Evolutionary conservation across 2,113 vertebrate species (phyloP), one percentile per base, ranked within the genome.

Genomic region (Sander vitreus): DNA sequence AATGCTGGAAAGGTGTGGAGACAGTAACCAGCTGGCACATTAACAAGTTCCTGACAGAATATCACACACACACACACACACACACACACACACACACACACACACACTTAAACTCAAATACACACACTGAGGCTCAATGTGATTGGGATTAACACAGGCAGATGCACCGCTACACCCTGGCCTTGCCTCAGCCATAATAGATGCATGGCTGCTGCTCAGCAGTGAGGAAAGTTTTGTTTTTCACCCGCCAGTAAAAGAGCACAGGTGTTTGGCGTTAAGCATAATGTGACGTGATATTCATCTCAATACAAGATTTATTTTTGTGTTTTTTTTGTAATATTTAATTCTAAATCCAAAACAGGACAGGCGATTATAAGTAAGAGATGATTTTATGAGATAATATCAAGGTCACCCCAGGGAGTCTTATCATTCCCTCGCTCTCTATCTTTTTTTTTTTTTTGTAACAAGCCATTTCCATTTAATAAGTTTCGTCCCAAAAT

Each of bases 11-110:
- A 90, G 88, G 84, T 91, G 84, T 78, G 83, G 84, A 89, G 92
- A 95, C 92, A 90, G 90, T 83, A 80, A 93, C 71, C 93, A 93
- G 91, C 90, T 93, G 94, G 92, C 79, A 65, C 84, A 92, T 89
- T 92, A 93, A 92, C 91, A 91, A 92, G 92, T 87, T 87, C 76
- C 84, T 91, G 89, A 93, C 86, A 93, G 86, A 91, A 79, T 82
- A 71, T 83, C 21, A 78, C 19, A 39, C 74, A 76, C 74, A 82
- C 78, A 78, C 47, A 67, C 39, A 69, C 65, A 69, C 55, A 60
- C 39, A 36, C 66, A 68, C 78, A 47, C 48, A 64, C 62, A 55
- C 47, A 59, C 43, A 75, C 48, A 51, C 62, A 69, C 71, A 58
- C 39, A 33, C 65, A 68, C 77, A 47, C 48, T 43, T 60, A 39